Evolutionary conservation across 2,113 vertebrate species (phyloP), one percentile per base, ranked within the genome.

Genomic region (Caranx melampygus): DNA sequence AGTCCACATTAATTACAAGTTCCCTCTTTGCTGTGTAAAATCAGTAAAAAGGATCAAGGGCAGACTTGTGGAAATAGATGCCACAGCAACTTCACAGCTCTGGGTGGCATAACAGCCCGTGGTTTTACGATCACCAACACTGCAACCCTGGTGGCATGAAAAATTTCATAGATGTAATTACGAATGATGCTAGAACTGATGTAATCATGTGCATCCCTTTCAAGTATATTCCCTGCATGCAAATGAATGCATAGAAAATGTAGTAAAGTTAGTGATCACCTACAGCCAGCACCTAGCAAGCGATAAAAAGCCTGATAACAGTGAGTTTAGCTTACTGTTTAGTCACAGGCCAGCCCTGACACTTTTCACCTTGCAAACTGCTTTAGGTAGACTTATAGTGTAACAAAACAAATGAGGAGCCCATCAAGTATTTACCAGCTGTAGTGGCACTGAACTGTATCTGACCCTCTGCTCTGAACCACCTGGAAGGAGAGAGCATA

Each of bases 381-480:
- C 42, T 15, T 64, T 45, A 9, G 65, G 31, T 61, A 20, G 34
- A 58, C 65, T 57, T 62, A 44, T 18, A 61, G 78, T 6, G 26
- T n/a, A 26, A 62, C 35, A 58, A 69, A 63, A 77, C 47, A 76
- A 54, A 72, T 42, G 49, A 66, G 44, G n/a, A 76, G 34, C 72
- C 42, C 34, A 35, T 33, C 55, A 21, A 55, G 51, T 79, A 40
- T 79, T 71, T 64, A 72, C n/a, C 55, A 63, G 82, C 82, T 86
- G 63, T 49, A 74, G 67, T 82, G 82, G 68, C 76, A 34, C 62
- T 88, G 79, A 86, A 79, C 87, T 83, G 62, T 81, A 67, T 70
- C 76, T 88, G 87, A 87, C 76, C 72, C 71, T 73, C 40, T 74
- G 59, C 80, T 86, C 85, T 83, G 62, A 77, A 79, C 57, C 81